phyloP scores from a whole-genome alignment of 53 echinoderm and acorn worm genomes.

The Echinometra lucunter region DNA sequence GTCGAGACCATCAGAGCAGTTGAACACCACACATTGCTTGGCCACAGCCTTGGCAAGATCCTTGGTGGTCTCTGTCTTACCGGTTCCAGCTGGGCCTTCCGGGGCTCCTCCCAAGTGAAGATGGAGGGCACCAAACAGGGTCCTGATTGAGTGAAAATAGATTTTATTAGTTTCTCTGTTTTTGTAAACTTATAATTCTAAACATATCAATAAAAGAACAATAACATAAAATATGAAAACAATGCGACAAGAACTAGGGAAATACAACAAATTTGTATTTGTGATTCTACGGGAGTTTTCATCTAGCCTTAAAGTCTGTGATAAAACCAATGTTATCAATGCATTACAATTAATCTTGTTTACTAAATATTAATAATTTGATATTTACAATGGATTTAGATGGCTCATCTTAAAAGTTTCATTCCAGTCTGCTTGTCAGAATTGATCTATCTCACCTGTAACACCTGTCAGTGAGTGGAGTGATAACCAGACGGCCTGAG shows the following conservation, averaged over 20 bases:
- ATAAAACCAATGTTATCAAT: too few species aligned
- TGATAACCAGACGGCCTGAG: conserved; percentile 97
- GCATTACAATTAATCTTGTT: too few species aligned
- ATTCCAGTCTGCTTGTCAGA: background rate
- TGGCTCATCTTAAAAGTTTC: background rate
- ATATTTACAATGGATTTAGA: background rate
- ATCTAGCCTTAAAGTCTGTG: too few species aligned
- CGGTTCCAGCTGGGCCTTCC: conserved; percentile 95
- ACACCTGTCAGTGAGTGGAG: conserved; percentile 97
- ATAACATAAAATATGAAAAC: too few species aligned
- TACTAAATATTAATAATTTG: too few species aligned
- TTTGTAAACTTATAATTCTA: background rate
- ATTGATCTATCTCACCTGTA: conserved; percentile 85
- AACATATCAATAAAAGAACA: too few species aligned
- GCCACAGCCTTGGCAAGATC: conserved; percentile 99
- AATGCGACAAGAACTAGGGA: too few species aligned
- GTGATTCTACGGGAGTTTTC: too few species aligned
- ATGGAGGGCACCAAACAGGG: conserved; percentile 94
- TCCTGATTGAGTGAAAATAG: conserved; percentile 66
- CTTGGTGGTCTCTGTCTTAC: conserved; percentile 99
- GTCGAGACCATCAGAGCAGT: conserved; percentile 99
- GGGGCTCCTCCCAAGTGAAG: conserved; percentile 99
- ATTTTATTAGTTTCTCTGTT: background rate
- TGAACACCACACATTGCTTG: conserved; percentile 99
- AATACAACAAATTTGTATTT: too few species aligned